phyloP scores from a whole-genome alignment of 2,888 invertebrate species.

The Metacarcinus magister region DNA sequence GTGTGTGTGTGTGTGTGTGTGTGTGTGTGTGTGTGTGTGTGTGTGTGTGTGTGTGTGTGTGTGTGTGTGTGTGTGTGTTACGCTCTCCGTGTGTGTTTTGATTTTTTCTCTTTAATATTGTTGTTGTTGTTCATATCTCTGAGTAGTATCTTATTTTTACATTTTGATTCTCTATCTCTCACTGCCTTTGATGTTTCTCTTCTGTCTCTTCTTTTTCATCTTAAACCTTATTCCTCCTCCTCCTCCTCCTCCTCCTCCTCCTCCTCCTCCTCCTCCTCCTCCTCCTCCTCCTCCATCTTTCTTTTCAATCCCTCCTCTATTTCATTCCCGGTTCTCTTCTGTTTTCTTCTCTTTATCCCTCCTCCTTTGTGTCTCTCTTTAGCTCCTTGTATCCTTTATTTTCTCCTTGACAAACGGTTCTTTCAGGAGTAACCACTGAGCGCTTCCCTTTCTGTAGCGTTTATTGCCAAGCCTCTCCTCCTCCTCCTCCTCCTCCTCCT shows the following conservation, averaged over 20 bases:
- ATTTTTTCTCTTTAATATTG: too few relatives aligned
- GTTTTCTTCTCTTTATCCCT: neutral
- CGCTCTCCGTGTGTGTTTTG: too few relatives aligned
- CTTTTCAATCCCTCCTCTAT: neutral
- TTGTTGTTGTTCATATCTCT: too few relatives aligned
- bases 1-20: too few relatives aligned
- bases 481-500: too few relatives aligned
- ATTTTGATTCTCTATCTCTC: too few relatives aligned
- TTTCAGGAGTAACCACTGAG: neutral
- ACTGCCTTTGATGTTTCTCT: neutral
- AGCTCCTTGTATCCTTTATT: neutral
- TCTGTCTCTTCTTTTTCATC: neutral
- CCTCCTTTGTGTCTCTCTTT: neutral
- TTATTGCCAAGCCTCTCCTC: neutral
- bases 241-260: neutral
- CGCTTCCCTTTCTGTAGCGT: neutral
- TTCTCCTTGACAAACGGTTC: neutral
- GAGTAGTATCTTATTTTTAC: too few relatives aligned
- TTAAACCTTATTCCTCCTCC: neutral
- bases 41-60: too few relatives aligned
- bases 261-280: neutral
- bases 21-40: too few relatives aligned
- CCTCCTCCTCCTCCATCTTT: neutral
- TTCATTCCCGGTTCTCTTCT: neutral
- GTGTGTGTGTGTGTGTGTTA: too few relatives aligned